A percentile compares a stretch with the other conserved stretches of the same genome.
Evolutionary conservation across 2,888 invertebrate genomes (phyloP).

Genomic region (Suillia variegata): DNA sequence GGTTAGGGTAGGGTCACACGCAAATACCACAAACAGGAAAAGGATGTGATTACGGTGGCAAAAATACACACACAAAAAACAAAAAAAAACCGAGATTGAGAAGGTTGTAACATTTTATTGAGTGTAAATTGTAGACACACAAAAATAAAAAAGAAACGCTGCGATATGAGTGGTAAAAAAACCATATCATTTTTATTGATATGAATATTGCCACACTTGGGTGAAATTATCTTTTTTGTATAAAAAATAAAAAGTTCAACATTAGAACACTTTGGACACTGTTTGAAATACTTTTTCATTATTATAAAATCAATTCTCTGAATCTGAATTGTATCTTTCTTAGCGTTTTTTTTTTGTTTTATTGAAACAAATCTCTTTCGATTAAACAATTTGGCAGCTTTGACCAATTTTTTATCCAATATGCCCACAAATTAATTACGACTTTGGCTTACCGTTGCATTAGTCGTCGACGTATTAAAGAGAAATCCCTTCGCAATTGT

Average conservation of each 20-base stretch:
- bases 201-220: too few species aligned
- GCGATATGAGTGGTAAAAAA: not conserved
- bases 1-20: not conserved
- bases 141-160: not conserved
- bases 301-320: too few species aligned
- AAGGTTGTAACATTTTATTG: not conserved
- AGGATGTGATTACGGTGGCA: not conserved
- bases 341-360: too few species aligned
- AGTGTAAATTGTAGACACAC: not conserved
- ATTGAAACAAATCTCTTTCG: not conserved
- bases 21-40: not conserved
- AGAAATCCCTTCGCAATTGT: not conserved
- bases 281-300: too few species aligned
- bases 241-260: too few species aligned
- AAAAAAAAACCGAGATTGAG: not conserved
- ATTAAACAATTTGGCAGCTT: not conserved
- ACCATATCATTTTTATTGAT: too few species aligned
- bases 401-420: not conserved
- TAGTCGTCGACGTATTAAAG: not conserved
- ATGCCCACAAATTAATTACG: not conserved
- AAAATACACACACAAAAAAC: not conserved
- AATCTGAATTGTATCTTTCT: too few species aligned
- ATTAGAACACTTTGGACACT: too few species aligned
- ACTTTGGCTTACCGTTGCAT: not conserved
- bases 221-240: too few species aligned